Conservation (phyloP, 2,888 invertebrate species). For the Harmothoe impar region DNA sequence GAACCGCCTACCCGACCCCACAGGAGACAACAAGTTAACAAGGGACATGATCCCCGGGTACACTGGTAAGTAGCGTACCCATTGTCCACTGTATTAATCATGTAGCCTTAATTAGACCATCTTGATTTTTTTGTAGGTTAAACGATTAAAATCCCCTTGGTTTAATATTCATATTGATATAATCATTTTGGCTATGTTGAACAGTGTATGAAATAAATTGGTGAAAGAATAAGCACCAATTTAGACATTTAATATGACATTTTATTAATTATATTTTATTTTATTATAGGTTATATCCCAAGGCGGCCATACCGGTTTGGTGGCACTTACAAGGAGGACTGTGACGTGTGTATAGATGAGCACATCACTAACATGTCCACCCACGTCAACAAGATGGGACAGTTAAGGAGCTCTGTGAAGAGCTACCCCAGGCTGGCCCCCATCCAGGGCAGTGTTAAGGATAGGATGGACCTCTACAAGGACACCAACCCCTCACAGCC, state of each 20-base stretch:
- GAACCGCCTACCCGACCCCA: constrained; percentile 77
- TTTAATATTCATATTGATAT: too few relatives aligned
- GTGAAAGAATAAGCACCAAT: too few relatives aligned
- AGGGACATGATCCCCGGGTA: constrained; percentile 83
- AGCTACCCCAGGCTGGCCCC: constrained; percentile 79
- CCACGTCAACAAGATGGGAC: constrained; percentile 74
- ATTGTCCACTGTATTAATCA: too few relatives aligned
- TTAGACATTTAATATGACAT: too few relatives aligned
- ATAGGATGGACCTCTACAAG: constrained; percentile 79
- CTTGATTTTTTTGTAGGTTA: too few relatives aligned
- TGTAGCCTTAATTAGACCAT: too few relatives aligned
- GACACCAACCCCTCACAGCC: constrained; percentile 77
- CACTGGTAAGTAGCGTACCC: constrained; percentile 77
- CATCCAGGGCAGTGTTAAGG: constrained; percentile 79
- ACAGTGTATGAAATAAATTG: too few relatives aligned
- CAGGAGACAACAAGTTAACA: constrained; percentile 83
- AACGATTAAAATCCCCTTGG: too few relatives aligned
- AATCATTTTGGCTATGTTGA: too few relatives aligned
- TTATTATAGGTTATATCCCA: constrained; percentile 81
- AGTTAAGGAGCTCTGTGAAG: constrained; percentile 75
- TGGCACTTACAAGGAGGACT: constrained; percentile 82
- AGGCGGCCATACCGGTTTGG: constrained; percentile 82
- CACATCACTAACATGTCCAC: constrained; percentile 75
- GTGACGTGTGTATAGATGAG: constrained; percentile 81
- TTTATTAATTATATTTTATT: neutral